These are phyloP conservation scores for Laterallus jamaicensis DNA, from an alignment of 2,113 vertebrate species.

Conservation along the genomic window DNA sequence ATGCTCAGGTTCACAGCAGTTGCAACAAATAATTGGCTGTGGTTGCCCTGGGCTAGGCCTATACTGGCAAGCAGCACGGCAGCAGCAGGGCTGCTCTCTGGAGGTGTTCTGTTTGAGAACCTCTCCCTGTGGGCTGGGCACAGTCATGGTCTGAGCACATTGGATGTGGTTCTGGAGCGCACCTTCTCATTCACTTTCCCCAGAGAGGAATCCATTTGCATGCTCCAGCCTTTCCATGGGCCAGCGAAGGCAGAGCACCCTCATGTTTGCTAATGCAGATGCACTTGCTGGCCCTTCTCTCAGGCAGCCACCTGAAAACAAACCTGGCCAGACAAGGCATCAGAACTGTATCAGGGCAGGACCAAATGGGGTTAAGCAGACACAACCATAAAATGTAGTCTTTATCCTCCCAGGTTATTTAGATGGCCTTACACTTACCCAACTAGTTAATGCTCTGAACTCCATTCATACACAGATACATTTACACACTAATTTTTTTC, in stretches of 20 bases:
- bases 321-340: neutral
- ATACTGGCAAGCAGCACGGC: neutral
- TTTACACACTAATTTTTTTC: neutral
- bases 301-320: neutral
- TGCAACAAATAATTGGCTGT: neutral
- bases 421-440: neutral
- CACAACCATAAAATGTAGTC: neutral
- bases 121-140: neutral
- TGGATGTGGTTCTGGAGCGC: neutral
- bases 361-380: neutral
- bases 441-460: neutral
- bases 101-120: neutral
- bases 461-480: neutral
- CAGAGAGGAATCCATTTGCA: neutral
- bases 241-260: neutral
- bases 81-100: neutral
- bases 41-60: neutral
- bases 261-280: neutral
- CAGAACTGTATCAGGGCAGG: fast-evolving
- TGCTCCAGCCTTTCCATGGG: neutral
- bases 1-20: neutral
- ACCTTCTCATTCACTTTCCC: neutral
- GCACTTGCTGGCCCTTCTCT: neutral
- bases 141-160: neutral
- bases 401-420: neutral